Evolutionary conservation across 2,888 invertebrate genomes (phyloP).

Genomic region (Ellobium chinense): DNA sequence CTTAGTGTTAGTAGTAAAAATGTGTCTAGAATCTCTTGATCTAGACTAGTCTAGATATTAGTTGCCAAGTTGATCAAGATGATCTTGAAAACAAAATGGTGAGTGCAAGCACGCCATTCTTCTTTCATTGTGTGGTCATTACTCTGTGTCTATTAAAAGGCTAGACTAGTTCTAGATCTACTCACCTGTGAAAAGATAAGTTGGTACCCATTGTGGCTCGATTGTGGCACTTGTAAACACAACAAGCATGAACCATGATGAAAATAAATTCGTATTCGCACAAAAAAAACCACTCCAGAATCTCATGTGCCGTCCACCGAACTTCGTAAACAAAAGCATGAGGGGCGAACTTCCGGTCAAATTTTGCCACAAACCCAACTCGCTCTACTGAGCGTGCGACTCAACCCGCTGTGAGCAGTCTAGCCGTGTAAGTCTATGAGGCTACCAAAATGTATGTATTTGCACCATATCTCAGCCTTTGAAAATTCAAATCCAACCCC

Average conservation of each 20-base stretch:
- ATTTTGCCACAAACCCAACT: not conserved
- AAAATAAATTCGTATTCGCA: not conserved
- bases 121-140: not conserved
- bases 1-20: no score
- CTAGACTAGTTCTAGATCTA: not conserved
- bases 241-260: not conserved
- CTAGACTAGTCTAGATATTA: no score
- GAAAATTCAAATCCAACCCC: no score
- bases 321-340: not conserved
- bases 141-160: not conserved
- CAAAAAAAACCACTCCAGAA: not conserved
- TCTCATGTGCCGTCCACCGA: not conserved
- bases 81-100: not conserved
- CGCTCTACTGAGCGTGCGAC: not conserved
- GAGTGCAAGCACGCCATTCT: not conserved
- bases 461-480: no score
- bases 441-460: no score
- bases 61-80: no score
- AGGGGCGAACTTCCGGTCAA: not conserved
- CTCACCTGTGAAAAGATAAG: not conserved
- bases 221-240: not conserved
- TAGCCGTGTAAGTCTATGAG: not conserved
- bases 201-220: not conserved
- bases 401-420: not conserved
- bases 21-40: not conserved